Percentiles rank a stretch among this genome's conserved stretches.
These are phyloP conservation scores for Guaruba guarouba DNA, from an alignment of 2,113 vertebrate genomes.

Conservation along the genomic window DNA sequence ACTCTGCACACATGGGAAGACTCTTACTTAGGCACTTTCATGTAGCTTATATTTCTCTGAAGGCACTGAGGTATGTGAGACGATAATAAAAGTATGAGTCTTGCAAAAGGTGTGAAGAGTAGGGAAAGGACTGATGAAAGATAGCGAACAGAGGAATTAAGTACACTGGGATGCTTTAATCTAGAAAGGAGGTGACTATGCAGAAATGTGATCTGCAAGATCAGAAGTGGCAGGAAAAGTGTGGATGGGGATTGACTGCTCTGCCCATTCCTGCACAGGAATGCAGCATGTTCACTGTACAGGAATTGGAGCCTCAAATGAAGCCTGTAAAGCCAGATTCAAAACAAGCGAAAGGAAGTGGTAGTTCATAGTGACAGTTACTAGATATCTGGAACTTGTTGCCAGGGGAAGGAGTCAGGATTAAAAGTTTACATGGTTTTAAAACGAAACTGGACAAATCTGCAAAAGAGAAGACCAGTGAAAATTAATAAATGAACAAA, in stretches of 20 bases:
- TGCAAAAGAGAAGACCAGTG: not conserved
- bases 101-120: not conserved
- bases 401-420: not conserved
- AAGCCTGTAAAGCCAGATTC: not conserved
- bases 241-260: not conserved
- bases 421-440: not conserved
- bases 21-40: not conserved
- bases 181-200: not conserved
- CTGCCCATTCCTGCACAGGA: not conserved
- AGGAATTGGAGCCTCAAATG: not conserved
- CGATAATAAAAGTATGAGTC: not conserved
- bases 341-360: conserved; percentile 12
- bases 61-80: not conserved
- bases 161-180: not conserved
- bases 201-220: not conserved
- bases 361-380: not conserved
- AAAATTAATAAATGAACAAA: not conserved
- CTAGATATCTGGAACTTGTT: not conserved
- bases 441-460: not conserved
- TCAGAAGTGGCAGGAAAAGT: not conserved
- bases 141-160: not conserved
- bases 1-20: not conserved
- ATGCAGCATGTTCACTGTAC: not conserved
- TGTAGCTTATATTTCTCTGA: not conserved
- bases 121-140: not conserved